A percentile compares a stretch with the other conserved stretches of the same genome.
phyloP scores from a whole-genome alignment of 2,797 vertebrate genomes.

The Trematomus bernacchii region DNA sequence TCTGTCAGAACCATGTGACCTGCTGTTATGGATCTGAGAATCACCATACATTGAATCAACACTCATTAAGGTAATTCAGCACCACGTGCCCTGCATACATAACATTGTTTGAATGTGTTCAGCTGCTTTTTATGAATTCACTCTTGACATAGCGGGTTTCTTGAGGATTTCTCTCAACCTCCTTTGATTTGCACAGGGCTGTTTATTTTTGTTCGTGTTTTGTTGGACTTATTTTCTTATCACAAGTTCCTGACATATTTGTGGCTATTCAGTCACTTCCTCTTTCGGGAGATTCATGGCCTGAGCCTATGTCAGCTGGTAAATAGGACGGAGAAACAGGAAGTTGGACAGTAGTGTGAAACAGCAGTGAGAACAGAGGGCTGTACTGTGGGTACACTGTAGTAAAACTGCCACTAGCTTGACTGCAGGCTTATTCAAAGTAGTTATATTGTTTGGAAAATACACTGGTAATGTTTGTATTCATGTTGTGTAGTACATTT shows the following conservation, averaged over 20 bases:
- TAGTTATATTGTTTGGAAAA: background rate
- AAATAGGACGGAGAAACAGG: conserved; percentile 49
- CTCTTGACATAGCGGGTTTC: background rate
- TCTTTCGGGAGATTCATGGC: conserved; percentile 31
- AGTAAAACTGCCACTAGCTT: background rate
- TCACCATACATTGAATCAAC: conserved; percentile 74
- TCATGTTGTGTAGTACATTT: background rate
- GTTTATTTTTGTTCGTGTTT: conserved; percentile 3
- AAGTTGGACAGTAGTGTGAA: conserved; percentile 53
- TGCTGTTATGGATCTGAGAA: conserved; percentile 80
- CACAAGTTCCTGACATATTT: background rate
- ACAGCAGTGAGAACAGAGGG: background rate
- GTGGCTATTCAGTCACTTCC: conserved; percentile 47
- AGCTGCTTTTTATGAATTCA: background rate
- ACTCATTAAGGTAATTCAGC: conserved; percentile 73
- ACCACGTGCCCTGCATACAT: background rate
- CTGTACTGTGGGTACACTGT: background rate
- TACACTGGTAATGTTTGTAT: conserved; percentile 2
- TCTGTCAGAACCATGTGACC: conserved; percentile 62
- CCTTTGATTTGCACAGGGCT: background rate
- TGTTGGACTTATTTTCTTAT: background rate
- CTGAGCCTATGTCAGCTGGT: background rate
- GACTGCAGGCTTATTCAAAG: background rate
- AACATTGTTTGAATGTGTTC: background rate
- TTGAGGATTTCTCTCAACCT: background rate